Percentiles rank a stretch among this genome's conserved stretches.
phyloP scores from a whole-genome alignment of 1,140 invertebrate genomes.

The Pogonus chalceus region DNA sequence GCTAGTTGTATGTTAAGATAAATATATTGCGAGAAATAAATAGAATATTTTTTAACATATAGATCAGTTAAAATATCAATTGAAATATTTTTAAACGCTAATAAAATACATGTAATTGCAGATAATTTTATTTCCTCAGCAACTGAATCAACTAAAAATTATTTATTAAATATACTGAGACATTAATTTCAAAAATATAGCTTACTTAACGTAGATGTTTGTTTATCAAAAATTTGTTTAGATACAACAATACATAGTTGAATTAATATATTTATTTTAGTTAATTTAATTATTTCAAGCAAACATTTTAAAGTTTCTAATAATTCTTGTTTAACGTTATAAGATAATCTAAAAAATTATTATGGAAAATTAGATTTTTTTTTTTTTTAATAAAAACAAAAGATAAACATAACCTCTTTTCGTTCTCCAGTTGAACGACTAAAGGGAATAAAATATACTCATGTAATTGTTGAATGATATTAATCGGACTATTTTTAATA shows the following conservation, averaged over 20 bases:
- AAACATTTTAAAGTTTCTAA: conserved; percentile 20
- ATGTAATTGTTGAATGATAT: neutral
- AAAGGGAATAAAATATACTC: neutral
- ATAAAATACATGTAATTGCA: conserved; percentile 42
- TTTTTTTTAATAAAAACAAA: neutral
- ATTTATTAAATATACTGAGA: conserved; percentile 28
- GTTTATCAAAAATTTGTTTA: conserved; percentile 39
- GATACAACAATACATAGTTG: conserved; percentile 31
- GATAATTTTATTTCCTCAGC: conserved; percentile 51
- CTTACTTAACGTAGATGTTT: conserved; percentile 39
- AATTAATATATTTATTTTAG: conserved; percentile 21
- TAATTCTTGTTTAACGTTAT: conserved; percentile 17
- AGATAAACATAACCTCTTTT: neutral
- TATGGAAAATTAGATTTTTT: neutral
- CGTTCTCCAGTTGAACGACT: neutral
- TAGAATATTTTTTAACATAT: conserved; percentile 40
- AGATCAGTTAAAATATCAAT: conserved; percentile 37
- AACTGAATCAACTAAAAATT: conserved; percentile 32
- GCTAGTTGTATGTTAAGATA: conserved; percentile 46
- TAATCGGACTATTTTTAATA: neutral
- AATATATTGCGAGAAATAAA: conserved; percentile 46
- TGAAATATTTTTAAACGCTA: conserved; percentile 38
- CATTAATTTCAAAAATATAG: conserved; percentile 13
- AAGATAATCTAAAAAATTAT: neutral
- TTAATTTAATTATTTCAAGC: conserved; percentile 20